Evolutionary conservation across 1,140 invertebrate species (phyloP).

Genomic region (Dreissena rostriformis): DNA sequence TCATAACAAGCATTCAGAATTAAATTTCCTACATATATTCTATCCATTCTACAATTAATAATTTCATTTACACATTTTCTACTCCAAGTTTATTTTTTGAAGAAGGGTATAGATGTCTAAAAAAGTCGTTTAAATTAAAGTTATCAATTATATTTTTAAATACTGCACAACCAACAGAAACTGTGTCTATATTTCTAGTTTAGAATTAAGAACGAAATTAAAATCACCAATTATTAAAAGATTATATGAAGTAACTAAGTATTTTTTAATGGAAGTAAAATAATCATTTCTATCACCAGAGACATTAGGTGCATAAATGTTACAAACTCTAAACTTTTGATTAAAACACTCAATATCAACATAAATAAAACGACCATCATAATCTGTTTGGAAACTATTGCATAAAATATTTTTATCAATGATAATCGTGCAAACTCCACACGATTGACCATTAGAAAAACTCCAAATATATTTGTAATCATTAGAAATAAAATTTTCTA

Average conservation of each 20-base stretch:
- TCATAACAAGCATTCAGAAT: too few species aligned
- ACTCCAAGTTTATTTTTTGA: slow-evolving; percentile 38
- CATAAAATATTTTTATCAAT: slow-evolving; percentile 6
- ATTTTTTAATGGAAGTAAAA: slow-evolving; percentile 43
- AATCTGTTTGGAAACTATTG: slow-evolving; percentile 49
- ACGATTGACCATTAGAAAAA: neutral
- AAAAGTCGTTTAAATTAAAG: slow-evolving; percentile 56
- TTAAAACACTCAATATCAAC: slow-evolving; percentile 43
- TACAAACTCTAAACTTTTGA: slow-evolving; percentile 39
- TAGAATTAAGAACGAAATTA: slow-evolving; percentile 58
- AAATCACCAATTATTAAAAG: slow-evolving; percentile 59
- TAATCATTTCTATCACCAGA: slow-evolving; percentile 41
- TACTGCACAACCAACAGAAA: slow-evolving; percentile 26
- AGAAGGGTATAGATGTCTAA: slow-evolving; percentile 49
- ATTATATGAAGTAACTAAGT: slow-evolving; percentile 33
- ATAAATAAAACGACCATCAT: slow-evolving; percentile 55
- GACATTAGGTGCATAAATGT: slow-evolving; percentile 56
- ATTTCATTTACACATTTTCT: neutral
- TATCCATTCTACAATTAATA: slow-evolving; percentile 57
- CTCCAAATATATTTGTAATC: slow-evolving; percentile 17
- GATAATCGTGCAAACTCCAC: slow-evolving; percentile 30
- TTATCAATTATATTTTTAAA: slow-evolving; percentile 37
- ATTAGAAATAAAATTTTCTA: neutral
- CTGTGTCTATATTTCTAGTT: slow-evolving; percentile 44
- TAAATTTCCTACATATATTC: slow-evolving; percentile 46